Conservation (phyloP, 2,888 invertebrate species). For the Drosophila bunnanda region DNA sequence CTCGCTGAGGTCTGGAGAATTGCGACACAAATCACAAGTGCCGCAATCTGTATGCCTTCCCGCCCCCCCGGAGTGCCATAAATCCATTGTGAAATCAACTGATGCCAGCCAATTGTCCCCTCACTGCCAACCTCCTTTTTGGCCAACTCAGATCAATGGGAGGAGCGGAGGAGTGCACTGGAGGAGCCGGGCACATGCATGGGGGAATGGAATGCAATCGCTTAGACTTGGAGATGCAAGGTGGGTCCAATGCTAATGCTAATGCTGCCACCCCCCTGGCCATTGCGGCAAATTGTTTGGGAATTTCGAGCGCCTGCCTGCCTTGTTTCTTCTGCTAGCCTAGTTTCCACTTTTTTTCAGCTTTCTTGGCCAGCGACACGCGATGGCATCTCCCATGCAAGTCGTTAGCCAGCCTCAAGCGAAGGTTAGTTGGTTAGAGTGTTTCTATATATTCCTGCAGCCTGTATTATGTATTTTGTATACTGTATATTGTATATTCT, state of each 20-base stretch:
- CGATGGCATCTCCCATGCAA: constrained; percentile 33
- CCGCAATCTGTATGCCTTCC: constrained; percentile 65
- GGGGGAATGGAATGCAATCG: constrained; percentile 27
- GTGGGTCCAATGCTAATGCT: constrained; percentile 23
- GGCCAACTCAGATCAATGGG: constrained; percentile 26
- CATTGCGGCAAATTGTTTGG: constrained; percentile 33
- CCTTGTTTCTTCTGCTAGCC: constrained; percentile 8
- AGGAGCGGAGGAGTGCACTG: neutral
- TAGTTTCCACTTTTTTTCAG: neutral
- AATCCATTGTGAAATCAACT: constrained; percentile 70
- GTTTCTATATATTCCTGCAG: constrained; percentile 1
- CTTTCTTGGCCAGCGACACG: constrained; percentile 19
- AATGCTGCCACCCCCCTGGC: constrained; percentile 12
- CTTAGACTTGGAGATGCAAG: constrained; percentile 14
- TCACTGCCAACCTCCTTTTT: constrained; percentile 5
- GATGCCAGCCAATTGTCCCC: constrained; percentile 34
- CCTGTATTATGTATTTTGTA: constrained; percentile 4
- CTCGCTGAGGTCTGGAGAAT: constrained; percentile 48
- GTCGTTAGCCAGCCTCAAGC: constrained; percentile 24
- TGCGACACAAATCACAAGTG: constrained; percentile 70
- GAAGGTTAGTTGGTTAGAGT: constrained; percentile 20
- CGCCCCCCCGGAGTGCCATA: constrained; percentile 73
- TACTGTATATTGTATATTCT: neutral
- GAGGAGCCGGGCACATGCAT: neutral
- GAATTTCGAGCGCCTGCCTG: constrained; percentile 20